phyloP scores from a whole-genome alignment of 23 tunicate species.

The Ciona savignyi region DNA sequence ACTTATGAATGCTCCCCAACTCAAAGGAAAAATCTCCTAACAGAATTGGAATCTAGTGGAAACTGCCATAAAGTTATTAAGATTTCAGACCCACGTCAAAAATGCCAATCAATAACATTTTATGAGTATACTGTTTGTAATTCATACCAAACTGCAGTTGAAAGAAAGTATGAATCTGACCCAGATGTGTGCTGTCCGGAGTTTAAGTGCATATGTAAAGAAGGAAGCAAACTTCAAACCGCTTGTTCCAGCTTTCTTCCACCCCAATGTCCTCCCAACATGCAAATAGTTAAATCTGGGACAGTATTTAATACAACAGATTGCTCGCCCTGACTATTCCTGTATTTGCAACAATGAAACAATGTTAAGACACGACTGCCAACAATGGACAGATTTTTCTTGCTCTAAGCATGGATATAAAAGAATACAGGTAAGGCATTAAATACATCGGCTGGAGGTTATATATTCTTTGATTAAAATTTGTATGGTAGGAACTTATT shows the following conservation, averaged over 20 bases:
- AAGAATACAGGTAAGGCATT: constrained; percentile 4
- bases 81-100: neutral
- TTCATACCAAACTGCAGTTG: neutral
- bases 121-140: neutral
- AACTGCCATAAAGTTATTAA: neutral
- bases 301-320: neutral
- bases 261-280: neutral
- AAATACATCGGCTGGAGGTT: too few species aligned
- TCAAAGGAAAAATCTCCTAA: neutral
- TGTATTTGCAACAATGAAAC: constrained; percentile 11
- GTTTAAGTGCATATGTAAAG: constrained; percentile 10
- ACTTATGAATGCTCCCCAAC: constrained; percentile 2
- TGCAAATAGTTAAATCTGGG: neutral
- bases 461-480: too few species aligned
- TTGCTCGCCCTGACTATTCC: constrained; percentile 6
- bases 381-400: constrained; percentile 11
- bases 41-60: neutral
- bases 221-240: neutral
- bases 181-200: constrained; percentile 16
- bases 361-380: neutral
- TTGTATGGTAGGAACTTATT: too few species aligned
- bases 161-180: neutral
- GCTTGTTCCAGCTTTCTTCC: neutral
- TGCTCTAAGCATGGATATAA: constrained; percentile 3
- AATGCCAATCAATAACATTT: neutral